Evolutionary conservation across 2,888 invertebrate species (phyloP).

Genomic region (Trichopria drosophilae): DNA sequence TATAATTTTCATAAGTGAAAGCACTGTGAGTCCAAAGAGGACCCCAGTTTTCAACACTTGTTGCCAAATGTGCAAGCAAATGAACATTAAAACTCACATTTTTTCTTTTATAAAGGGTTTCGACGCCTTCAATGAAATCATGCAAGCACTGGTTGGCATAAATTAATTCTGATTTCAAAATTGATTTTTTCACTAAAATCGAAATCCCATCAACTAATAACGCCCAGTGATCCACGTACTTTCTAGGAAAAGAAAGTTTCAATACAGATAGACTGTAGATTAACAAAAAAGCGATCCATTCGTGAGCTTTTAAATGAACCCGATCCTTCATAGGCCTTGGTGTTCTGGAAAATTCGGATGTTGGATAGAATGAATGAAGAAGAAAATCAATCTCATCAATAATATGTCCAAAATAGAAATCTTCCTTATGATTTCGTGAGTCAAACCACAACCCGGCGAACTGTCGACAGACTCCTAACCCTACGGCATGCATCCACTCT

Average conservation of each 20-base stretch:
- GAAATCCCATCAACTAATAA: no score
- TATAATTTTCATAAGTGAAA: constrained; percentile 29
- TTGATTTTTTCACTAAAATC: no score
- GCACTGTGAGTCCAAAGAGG: no score
- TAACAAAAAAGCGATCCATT: no score
- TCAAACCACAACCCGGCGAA: no score
- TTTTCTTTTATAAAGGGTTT: constrained; percentile 11
- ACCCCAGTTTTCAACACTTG: constrained; percentile 4
- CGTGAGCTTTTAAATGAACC: no score
- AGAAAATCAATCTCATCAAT: constrained; percentile 11
- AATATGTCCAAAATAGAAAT: constrained; percentile 13
- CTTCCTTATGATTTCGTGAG: constrained; percentile 5
- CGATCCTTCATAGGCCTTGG: no score
- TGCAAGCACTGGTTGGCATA: constrained; percentile 14
- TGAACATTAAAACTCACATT: constrained; percentile 17
- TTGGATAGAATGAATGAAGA: constrained; percentile 13
- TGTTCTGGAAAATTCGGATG: no score
- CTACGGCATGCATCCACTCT: no score
- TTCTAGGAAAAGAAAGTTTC: no score
- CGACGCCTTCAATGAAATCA: constrained; percentile 21
- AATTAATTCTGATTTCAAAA: constrained; percentile 20
- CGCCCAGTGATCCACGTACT: no score
- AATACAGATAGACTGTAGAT: constrained; percentile 18
- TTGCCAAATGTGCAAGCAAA: constrained; percentile 12
- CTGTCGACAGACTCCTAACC: no score